These are phyloP conservation scores for Clinocottus analis DNA, from an alignment of 2,113 vertebrate species.

Conservation along the genomic window DNA sequence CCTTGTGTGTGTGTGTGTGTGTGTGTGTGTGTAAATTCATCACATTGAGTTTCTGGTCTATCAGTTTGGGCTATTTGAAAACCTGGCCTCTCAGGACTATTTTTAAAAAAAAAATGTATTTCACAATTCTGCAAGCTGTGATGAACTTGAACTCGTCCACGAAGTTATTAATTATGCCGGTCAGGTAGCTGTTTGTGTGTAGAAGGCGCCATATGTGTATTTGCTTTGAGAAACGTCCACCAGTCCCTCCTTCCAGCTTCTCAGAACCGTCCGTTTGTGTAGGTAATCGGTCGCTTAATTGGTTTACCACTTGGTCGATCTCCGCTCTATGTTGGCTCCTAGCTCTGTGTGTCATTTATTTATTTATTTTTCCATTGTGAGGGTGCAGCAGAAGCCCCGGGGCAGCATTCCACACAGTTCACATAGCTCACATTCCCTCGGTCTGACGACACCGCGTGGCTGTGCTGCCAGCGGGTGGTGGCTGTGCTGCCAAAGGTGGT, in stretches of 20 bases:
- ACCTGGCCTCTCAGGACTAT: neutral
- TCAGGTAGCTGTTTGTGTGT: neutral
- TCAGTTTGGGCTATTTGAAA: neutral
- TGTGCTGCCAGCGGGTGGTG: neutral
- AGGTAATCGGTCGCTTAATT: constrained; percentile 18
- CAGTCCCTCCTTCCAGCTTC: neutral
- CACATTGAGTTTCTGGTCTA: neutral
- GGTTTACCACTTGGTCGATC: constrained; percentile 3
- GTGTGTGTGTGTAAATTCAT: neutral
- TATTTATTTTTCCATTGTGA: constrained; percentile 3
- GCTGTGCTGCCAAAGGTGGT: neutral
- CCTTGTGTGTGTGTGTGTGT: neutral
- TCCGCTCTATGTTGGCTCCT: constrained; percentile 1
- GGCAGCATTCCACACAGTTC: constrained; percentile 58
- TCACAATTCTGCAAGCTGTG: neutral
- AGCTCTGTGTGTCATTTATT: constrained; percentile 2
- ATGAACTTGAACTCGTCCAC: neutral
- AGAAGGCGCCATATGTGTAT: neutral
- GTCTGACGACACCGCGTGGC: no score
- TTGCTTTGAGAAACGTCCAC: constrained; percentile 1
- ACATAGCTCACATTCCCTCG: constrained; percentile 64
- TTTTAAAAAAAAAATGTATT: no score
- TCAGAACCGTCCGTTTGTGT: neutral
- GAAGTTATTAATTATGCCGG: neutral
- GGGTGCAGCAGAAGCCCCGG: constrained; percentile 33